Evolutionary conservation across 2,797 vertebrate genomes (phyloP), one percentile per base, ranked within the genome.

Genomic region (Graptemys geographica): DNA sequence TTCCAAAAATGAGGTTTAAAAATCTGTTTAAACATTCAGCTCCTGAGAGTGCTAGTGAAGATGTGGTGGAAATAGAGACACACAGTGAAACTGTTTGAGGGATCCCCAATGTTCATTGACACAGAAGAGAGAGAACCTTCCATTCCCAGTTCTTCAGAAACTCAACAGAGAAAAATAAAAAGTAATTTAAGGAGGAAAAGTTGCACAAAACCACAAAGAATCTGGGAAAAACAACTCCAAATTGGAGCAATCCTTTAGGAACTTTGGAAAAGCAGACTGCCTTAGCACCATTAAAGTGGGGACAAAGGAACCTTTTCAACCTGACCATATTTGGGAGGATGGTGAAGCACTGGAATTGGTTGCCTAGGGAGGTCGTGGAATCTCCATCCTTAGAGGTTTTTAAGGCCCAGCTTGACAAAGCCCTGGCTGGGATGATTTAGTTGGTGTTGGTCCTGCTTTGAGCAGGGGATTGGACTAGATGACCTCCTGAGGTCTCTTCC

Each of bases 221-320:
- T 56, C 86, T 56, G 84, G 88, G 93, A 62, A 8, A 15, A 94
- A 72, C 16, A 90, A 81, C 53, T 93, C 76, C 83, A 85, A 96
- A 90, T 19, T 79, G 95, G 91, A 91, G 81, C 13, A 93, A 94
- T n/a, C 83, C 83, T 89, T 86, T 90, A 93, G 52, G 81, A 86
- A 56, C 28, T 84, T 65, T 49, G 87, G 95, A 59, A 72, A 95
- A 92, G 81, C 83, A 92, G 90, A 95, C 56, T 91, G 95, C 86
- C 90, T 94, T 95, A 83, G 86, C 91, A 86, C 4, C 0, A 0
- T 51, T 91, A 13, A 89, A 76, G 90, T 79, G 69, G 1, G 59
- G 47, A 11, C 94, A 95, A 95, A 69, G 53, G 69, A 41, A 83
- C 19, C 79, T 86, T 93, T 93, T 87, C 88, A 81, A 81, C 18